Evolutionary conservation across 2,113 vertebrate genomes (phyloP).

Genomic region (Oncorhynchus kisutch): DNA sequence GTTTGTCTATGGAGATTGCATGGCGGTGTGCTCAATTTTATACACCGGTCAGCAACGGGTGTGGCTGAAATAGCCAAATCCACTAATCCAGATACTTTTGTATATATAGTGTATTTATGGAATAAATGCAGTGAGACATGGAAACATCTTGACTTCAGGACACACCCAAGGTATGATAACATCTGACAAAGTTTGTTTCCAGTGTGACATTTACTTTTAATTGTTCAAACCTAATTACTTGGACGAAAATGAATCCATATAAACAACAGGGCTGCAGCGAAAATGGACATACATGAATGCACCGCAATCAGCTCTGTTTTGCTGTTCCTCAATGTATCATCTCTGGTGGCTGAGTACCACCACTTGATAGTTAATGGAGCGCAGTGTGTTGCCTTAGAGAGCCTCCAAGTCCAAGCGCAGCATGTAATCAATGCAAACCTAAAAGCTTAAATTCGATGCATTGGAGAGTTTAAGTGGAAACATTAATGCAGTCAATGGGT

Average conservation of each 20-base stretch:
- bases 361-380: conserved; percentile 9
- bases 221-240: background rate
- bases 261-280: background rate
- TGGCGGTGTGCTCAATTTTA: too few relatives aligned
- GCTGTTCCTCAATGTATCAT: background rate
- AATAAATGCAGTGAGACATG: too few relatives aligned
- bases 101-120: too few relatives aligned
- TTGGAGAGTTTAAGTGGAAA: background rate
- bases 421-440: background rate
- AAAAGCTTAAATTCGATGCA: background rate
- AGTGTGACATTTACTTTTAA: too few relatives aligned
- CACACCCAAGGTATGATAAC: too few relatives aligned
- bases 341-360: conserved; percentile 5
- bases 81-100: too few relatives aligned
- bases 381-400: background rate
- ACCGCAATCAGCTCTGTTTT: background rate
- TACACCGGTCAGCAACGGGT: too few relatives aligned
- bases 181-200: too few relatives aligned
- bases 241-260: background rate
- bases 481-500: background rate
- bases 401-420: background rate
- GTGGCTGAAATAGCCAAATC: too few relatives aligned
- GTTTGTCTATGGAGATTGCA: too few relatives aligned
- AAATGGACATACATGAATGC: background rate
- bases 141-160: too few relatives aligned